Conservation (phyloP, 2,113 vertebrate species). For the Dicrurus megarhynchus region DNA sequence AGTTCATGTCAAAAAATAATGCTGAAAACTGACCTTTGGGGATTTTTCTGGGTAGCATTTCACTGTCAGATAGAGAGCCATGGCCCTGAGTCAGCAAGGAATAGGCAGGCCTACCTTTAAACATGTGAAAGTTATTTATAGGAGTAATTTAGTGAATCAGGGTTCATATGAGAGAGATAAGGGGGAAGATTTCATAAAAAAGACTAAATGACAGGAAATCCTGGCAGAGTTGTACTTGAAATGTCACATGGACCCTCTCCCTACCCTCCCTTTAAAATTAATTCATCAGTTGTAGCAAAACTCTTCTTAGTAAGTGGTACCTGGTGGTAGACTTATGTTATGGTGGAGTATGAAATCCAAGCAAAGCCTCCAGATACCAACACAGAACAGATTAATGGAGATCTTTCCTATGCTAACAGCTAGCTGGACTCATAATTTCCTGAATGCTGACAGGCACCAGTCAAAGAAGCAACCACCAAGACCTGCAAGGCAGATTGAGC, state of each 20-base stretch:
- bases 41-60: slow-evolving; percentile 40
- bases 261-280: neutral
- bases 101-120: neutral
- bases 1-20: slow-evolving; percentile 6
- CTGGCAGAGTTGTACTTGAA: neutral
- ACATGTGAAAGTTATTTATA: slow-evolving; percentile 27
- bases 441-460: neutral
- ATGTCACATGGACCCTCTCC: neutral
- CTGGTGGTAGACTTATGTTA: neutral
- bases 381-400: neutral
- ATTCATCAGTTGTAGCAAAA: neutral
- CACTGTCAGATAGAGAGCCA: neutral
- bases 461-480: neutral
- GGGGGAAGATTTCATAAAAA: neutral
- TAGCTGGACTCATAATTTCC: neutral
- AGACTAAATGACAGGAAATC: neutral
- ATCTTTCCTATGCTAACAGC: neutral
- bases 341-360: neutral
- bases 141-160: neutral
- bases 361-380: neutral
- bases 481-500: neutral
- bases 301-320: neutral
- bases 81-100: slow-evolving; percentile 14
- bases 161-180: neutral
- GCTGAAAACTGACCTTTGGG: slow-evolving; percentile 32